These are phyloP conservation scores for Coendou prehensilis DNA, from an alignment of 2,797 vertebrate species.

Conservation along the genomic window DNA sequence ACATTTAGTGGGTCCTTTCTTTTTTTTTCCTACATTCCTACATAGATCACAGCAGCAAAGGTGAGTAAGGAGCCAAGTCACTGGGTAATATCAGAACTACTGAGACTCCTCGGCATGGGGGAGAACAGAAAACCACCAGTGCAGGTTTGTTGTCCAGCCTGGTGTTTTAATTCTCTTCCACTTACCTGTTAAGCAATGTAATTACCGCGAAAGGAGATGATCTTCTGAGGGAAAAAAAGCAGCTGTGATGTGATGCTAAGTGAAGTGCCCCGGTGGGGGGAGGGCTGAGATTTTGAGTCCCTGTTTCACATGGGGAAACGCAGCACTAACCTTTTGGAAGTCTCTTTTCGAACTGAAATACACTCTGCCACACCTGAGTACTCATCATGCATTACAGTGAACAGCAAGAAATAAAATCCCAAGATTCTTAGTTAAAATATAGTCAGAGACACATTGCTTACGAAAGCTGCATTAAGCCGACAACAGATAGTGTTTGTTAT, in stretches of 20 bases:
- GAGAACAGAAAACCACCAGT: not conserved
- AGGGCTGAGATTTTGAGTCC: not conserved
- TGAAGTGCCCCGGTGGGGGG: not conserved
- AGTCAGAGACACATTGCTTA: not conserved
- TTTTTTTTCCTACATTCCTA: not conserved
- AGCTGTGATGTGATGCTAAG: not conserved
- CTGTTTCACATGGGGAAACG: not conserved
- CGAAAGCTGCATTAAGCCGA: not conserved
- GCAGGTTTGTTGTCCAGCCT: not conserved
- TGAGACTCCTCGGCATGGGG: too few relatives aligned
- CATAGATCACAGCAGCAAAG: not conserved
- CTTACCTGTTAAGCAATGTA: not conserved
- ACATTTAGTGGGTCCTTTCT: not conserved
- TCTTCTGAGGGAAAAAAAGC: not conserved
- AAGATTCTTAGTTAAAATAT: not conserved
- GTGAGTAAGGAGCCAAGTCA: not conserved
- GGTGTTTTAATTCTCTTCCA: not conserved
- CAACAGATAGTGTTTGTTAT: not conserved
- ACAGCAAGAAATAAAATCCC: not conserved
- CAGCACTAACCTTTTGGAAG: not conserved
- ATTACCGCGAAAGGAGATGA: not conserved
- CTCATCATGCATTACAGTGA: not conserved
- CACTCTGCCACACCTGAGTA: not conserved
- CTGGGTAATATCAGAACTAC: not conserved
- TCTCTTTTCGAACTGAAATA: not conserved